Base-by-base conservation (phyloP, 1,140 invertebrate genomes). In the Zaprionus davidi region DNA sequence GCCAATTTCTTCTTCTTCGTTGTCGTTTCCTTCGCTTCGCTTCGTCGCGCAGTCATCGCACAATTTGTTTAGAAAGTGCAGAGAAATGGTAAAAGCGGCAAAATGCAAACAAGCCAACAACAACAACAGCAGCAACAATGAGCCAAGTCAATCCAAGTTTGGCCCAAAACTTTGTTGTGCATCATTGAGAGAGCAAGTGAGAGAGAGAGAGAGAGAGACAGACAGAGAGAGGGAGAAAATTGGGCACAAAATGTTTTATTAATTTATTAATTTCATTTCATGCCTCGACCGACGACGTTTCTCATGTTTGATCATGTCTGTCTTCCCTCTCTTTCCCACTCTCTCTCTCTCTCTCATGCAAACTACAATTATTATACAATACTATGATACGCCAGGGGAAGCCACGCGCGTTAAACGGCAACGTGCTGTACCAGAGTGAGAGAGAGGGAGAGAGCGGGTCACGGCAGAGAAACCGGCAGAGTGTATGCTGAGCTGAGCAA, bases 31-130 rank as follows among this genome's bases (percentile, higher is more conserved):
- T 56, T 74, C 70, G 69, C 57, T 74, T 59, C 71, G 64, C 70
- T 74, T 73, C 46, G 73, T 75, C 74, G 41, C 74, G 41, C 75
- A 68, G 77, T 77, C 64, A 76, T 67, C 77, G 82, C 80, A 87
- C 87, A 90, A 87, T 91, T 91, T 91, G 87, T 91, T 88, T 91
- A 91, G 87, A 91, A 91, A 91, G 87, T 91, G 87, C 87, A 84
- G 88, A 91, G 87, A 91, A 91, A 87, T 80, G 88, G 87, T 91
- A 91, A 91, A 91, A 91, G 87, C 87, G 87, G 88, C 88, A 91
- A 91, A 91, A 91, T 91, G 87, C 88, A 91, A 91, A 88, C 83
- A 91, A 91, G 72, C 80, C 69, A 72, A 41, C 62, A 64, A 12
- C 55, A 58, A 24, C 71, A 59, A 26, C 57, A 57, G 22, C 24